phyloP scores from a whole-genome alignment of 2,888 invertebrate genomes.

The Zaprionus lineosus region DNA sequence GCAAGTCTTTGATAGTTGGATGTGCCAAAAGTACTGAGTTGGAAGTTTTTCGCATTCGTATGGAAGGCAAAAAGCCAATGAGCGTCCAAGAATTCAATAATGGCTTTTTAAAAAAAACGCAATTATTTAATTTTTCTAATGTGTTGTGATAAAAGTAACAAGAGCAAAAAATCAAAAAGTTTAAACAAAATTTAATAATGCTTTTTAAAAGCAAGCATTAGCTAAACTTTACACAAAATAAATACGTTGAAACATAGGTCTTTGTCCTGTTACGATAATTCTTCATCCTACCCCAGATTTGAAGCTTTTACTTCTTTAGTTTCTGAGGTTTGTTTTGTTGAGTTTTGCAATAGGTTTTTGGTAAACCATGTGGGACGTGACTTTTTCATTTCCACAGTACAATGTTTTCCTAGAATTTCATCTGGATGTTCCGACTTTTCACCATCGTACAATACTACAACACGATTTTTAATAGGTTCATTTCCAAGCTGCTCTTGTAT shows the following conservation, averaged over 20 bases:
- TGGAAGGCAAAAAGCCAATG: constrained; percentile 89
- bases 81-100: constrained; percentile 92
- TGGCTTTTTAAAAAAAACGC: constrained; percentile 92
- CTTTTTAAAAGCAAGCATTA: constrained; percentile 85
- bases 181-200: constrained; percentile 93
- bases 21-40: constrained; percentile 88
- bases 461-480: constrained; percentile 91
- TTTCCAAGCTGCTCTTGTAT: constrained; percentile 88
- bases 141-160: no score
- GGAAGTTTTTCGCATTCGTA: constrained; percentile 86
- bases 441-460: constrained; percentile 92
- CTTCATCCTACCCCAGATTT: constrained; percentile 85
- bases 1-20: constrained; percentile 85
- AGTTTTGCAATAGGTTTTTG: constrained; percentile 90
- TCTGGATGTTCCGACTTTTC: constrained; percentile 87
- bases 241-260: constrained; percentile 40
- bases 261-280: constrained; percentile 15
- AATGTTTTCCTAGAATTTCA: constrained; percentile 88
- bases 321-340: constrained; percentile 86
- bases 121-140: no score
- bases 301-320: constrained; percentile 90
- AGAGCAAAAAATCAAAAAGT: constrained; percentile 88
- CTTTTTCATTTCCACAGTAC: constrained; percentile 93
- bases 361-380: constrained; percentile 94
- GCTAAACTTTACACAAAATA: constrained; percentile 56